A percentile compares a stretch with the other conserved stretches of the same genome.
phyloP scores from a whole-genome alignment of 2,888 invertebrate genomes.

The Dicyrtoma fusca region DNA sequence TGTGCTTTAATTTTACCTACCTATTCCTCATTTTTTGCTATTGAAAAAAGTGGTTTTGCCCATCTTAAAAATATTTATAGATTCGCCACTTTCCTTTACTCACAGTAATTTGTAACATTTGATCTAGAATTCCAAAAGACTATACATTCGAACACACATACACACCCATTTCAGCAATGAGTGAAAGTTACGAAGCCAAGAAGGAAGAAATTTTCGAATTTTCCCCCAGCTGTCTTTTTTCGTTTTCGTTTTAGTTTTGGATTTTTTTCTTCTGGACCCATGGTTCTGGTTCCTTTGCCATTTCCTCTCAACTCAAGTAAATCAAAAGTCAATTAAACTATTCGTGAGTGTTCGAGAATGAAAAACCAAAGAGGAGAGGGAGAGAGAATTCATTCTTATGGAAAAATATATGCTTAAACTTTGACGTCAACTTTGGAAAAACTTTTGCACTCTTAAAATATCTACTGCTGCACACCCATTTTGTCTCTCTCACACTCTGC shows the following conservation, averaged over 20 bases:
- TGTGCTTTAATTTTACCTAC: too few species aligned
- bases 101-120: too few species aligned
- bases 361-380: slow-evolving; percentile 1
- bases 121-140: too few species aligned
- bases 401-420: slow-evolving; percentile 34
- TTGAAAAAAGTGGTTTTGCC: too few species aligned
- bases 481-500: neutral
- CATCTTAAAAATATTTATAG: too few species aligned
- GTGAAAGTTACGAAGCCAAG: too few species aligned
- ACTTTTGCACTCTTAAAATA: slow-evolving; percentile 6
- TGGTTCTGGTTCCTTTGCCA: too few species aligned
- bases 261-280: too few species aligned
- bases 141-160: too few species aligned
- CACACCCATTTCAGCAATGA: too few species aligned
- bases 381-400: slow-evolving; percentile 31
- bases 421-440: slow-evolving; percentile 25
- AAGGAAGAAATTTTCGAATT: neutral
- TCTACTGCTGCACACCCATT: neutral
- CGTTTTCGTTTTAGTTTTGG: slow-evolving; percentile 20
- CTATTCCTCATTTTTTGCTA: too few species aligned
- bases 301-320: slow-evolving; percentile 30
- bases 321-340: slow-evolving; percentile 50
- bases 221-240: neutral
- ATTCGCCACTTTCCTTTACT: too few species aligned
- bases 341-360: slow-evolving; percentile 16